A percentile compares a stretch with the other conserved stretches of the same genome.
phyloP scores from a whole-genome alignment of 1,140 invertebrate genomes.

The Drosophila chauvacae region DNA sequence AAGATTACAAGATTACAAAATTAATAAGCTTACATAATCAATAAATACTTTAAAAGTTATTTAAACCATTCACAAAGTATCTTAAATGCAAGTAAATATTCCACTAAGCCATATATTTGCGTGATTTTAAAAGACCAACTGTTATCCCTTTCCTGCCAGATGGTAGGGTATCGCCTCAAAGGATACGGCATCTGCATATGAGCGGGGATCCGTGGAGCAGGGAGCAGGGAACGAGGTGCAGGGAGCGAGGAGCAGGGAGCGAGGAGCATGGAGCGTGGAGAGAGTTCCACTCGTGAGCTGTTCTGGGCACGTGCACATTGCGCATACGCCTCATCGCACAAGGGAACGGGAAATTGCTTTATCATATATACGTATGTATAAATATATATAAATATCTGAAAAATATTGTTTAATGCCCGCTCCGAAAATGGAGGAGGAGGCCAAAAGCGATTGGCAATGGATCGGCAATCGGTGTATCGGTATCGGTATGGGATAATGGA shows the following conservation, averaged over 20 bases:
- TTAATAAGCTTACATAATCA: background rate
- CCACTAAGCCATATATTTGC: background rate
- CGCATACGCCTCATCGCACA: slow-evolving; percentile 57
- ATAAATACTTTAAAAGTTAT: background rate
- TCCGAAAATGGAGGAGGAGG: background rate
- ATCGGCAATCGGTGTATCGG: slow-evolving; percentile 4
- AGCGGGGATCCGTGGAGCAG: background rate
- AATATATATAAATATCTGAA: slow-evolving; percentile 48
- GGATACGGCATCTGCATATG: slow-evolving; percentile 32
- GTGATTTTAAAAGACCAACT: background rate
- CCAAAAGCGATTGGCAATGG: background rate
- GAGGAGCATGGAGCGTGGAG: background rate
- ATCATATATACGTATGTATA: slow-evolving; percentile 18
- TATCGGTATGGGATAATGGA: slow-evolving; percentile 31
- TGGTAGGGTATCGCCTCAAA: slow-evolving; percentile 16
- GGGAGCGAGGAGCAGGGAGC: slow-evolving; percentile 1
- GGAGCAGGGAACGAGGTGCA: background rate
- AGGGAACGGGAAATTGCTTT: slow-evolving; percentile 32
- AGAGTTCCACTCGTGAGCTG: slow-evolving; percentile 20
- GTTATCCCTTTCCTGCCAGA: background rate
- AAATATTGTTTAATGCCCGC: slow-evolving; percentile 61
- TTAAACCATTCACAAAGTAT: background rate
- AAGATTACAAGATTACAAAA: too few species aligned
- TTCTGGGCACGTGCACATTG: slow-evolving; percentile 64
- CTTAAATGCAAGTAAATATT: background rate